Percentiles rank a stretch among this genome's conserved stretches.
Evolutionary conservation across 2,888 invertebrate species (phyloP).

Genomic region (Microctonus hyperodae): DNA sequence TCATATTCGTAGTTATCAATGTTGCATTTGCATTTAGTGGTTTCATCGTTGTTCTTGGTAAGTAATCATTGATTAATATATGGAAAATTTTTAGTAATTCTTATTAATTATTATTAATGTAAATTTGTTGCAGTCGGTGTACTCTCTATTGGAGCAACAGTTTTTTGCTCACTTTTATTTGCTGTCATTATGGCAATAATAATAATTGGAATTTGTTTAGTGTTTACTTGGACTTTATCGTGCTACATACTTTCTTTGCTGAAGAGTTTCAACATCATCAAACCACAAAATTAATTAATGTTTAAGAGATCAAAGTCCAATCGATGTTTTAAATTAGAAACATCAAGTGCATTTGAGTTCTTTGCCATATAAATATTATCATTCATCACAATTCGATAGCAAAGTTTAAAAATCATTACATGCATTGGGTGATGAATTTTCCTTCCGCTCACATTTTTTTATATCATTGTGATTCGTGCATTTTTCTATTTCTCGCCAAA

Average conservation of each 20-base stretch:
- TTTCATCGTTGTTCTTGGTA: constrained; percentile 40
- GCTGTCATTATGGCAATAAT: constrained; percentile 34
- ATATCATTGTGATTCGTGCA: not conserved
- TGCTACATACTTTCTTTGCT: constrained; percentile 31
- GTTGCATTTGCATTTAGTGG: constrained; percentile 39
- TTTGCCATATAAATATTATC: too few relatives aligned
- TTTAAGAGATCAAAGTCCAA: not conserved
- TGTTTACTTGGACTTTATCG: constrained; percentile 28
- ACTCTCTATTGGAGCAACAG: constrained; percentile 35
- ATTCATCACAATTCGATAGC: not conserved
- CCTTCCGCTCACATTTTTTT: constrained; percentile 32
- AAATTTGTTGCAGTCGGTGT: constrained; percentile 34
- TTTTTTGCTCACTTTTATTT: constrained; percentile 38
- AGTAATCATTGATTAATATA: not conserved
- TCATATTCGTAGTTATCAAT: constrained; percentile 37
- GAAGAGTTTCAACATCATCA: constrained; percentile 25
- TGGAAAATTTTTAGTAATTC: not conserved
- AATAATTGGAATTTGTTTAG: constrained; percentile 33
- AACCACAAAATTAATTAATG: not conserved
- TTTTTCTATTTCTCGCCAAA: constrained; percentile 46
- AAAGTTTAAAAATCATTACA: not conserved
- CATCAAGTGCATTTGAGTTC: too few relatives aligned
- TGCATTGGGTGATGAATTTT: constrained; percentile 37
- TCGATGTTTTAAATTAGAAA: not conserved
- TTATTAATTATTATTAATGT: not conserved